Percentiles rank a stretch among this genome's conserved stretches.
These are phyloP conservation scores for Spinus olivaceus DNA, from an alignment of 2,797 vertebrate species.

Conservation along the genomic window DNA sequence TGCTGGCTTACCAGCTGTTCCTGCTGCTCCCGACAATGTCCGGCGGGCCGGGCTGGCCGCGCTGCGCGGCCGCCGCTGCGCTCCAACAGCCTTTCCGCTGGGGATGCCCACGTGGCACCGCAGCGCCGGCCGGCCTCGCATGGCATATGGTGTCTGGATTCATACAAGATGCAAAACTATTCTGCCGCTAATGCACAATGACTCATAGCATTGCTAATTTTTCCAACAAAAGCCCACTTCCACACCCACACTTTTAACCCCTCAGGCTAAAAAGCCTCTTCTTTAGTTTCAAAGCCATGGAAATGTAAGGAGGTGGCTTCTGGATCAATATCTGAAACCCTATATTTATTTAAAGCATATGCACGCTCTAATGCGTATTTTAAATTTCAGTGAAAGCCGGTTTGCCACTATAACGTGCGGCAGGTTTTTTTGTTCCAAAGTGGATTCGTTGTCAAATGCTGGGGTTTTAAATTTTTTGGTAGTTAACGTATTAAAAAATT, in stretches of 20 bases:
- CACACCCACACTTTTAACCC: conserved; percentile 83
- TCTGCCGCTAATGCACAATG: conserved; percentile 92
- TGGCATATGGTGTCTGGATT: conserved; percentile 99
- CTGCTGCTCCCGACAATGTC: conserved; percentile 94
- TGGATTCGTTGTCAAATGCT: not conserved
- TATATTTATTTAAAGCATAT: conserved; percentile 49
- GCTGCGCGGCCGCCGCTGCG: conserved; percentile 79
- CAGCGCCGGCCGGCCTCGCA: conserved; percentile 90
- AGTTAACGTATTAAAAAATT: not conserved
- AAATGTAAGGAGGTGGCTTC: conserved; percentile 73
- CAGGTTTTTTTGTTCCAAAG: not conserved
- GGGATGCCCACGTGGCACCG: conserved; percentile 86
- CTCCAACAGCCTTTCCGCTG: conserved; percentile 85
- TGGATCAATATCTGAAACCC: conserved; percentile 50
- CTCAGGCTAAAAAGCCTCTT: conserved; percentile 72
- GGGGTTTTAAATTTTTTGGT: not conserved
- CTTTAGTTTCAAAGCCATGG: conserved; percentile 65
- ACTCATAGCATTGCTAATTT: conserved; percentile 98
- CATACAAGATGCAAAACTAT: conserved; percentile 99
- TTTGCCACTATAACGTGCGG: not conserved
- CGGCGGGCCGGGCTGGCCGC: conserved; percentile 91
- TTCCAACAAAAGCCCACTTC: conserved; percentile 91
- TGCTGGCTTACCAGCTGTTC: conserved; percentile 97
- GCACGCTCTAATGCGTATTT: conserved; percentile 12
- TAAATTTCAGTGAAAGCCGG: not conserved